phyloP scores from a whole-genome alignment of 2,797 vertebrate genomes.

The Chaetophractus vellerosus region DNA sequence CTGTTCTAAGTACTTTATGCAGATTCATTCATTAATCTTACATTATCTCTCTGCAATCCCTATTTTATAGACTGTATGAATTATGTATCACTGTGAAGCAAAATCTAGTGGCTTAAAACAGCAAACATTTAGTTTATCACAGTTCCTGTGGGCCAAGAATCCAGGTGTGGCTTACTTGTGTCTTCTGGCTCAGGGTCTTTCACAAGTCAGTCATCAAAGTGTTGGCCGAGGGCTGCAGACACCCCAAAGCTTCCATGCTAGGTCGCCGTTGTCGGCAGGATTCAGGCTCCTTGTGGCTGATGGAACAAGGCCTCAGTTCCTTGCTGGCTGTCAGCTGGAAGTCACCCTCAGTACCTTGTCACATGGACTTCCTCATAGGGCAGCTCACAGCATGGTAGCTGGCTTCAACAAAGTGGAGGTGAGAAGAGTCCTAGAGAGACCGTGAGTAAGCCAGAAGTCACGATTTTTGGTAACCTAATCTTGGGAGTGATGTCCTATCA shows the following conservation, averaged over 20 bases:
- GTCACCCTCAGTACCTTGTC: not conserved
- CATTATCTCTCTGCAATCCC: not conserved
- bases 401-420: not conserved
- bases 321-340: not conserved
- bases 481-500: not conserved
- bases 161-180: not conserved
- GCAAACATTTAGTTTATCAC: not conserved
- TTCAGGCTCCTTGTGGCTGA: not conserved
- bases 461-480: not conserved
- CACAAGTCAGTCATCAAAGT: not conserved
- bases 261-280: not conserved
- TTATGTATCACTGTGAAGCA: not conserved
- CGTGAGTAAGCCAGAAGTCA: not conserved
- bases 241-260: not conserved
- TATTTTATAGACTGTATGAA: not conserved
- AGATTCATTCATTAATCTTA: constrained; percentile 36
- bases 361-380: not conserved
- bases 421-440: not conserved
- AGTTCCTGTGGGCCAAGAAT: not conserved
- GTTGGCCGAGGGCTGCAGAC: not conserved
- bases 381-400: not conserved
- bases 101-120: constrained; percentile 3
- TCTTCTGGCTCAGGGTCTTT: not conserved
- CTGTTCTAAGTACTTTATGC: not conserved
- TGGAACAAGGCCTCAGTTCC: not conserved